Conservation (phyloP, 2,888 invertebrate species). For the Eremobia ochroleuca region DNA sequence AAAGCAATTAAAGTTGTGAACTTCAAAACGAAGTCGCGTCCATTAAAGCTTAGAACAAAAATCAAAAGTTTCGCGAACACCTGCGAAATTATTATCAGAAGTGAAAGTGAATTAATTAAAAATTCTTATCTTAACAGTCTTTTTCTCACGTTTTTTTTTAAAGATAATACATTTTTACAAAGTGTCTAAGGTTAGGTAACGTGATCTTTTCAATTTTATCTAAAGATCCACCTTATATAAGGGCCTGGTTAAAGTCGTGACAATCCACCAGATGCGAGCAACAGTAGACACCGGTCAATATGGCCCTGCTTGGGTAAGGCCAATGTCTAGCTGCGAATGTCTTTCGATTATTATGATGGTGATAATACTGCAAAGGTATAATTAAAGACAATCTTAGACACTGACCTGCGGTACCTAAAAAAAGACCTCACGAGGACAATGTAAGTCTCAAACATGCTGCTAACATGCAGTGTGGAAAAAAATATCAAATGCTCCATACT, state of each 20-base stretch:
- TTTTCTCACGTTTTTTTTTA: conserved; percentile 15
- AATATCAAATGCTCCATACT: background rate
- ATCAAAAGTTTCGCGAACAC: conserved; percentile 50
- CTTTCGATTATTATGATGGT: background rate
- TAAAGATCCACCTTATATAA: background rate
- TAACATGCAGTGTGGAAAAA: background rate
- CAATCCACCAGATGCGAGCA: background rate
- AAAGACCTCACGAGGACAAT: background rate
- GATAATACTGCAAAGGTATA: background rate
- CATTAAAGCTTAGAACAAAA: conserved; percentile 53
- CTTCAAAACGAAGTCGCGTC: conserved; percentile 40
- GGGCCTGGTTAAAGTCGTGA: background rate
- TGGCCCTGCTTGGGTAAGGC: background rate
- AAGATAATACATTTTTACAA: conserved; percentile 41
- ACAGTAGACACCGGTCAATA: too few species aligned
- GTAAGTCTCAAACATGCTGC: background rate
- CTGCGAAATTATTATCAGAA: conserved; percentile 51
- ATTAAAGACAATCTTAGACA: background rate
- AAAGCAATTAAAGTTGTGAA: conserved; percentile 40
- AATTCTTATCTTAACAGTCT: conserved; percentile 44
- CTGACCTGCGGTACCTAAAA: background rate
- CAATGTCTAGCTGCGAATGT: background rate
- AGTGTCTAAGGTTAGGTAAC: background rate
- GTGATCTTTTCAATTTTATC: conserved; percentile 6
- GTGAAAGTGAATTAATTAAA: conserved; percentile 52